A percentile compares a stretch with the other conserved stretches of the same genome.
Conservation (phyloP, 2,888 invertebrate genomes). For the Acronicta psi region DNA sequence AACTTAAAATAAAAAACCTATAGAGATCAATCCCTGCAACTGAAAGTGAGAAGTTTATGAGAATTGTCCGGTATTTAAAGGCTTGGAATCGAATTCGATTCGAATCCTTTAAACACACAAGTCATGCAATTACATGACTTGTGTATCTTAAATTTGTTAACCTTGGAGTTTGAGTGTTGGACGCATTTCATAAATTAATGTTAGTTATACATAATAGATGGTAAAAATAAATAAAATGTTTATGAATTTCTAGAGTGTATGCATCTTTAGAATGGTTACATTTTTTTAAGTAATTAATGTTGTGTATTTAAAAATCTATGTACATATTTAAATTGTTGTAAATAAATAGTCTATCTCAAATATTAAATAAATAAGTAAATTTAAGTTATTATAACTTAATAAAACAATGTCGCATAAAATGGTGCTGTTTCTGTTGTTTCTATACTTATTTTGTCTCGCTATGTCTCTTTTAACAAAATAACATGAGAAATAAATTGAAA, state of each 20-base stretch:
- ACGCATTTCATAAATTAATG: slow-evolving; percentile 67
- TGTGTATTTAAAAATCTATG: slow-evolving; percentile 81
- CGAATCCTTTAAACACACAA: too few relatives aligned
- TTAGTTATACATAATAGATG: slow-evolving; percentile 61
- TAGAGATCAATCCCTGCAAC: slow-evolving; percentile 23
- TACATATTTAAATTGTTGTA: slow-evolving; percentile 86
- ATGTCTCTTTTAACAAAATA: neutral
- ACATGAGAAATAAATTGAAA: neutral
- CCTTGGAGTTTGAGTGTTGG: slow-evolving; percentile 37
- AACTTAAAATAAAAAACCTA: slow-evolving; percentile 25
- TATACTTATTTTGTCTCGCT: neutral
- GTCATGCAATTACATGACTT: slow-evolving; percentile 3
- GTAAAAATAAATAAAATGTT: slow-evolving; percentile 54
- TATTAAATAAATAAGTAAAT: slow-evolving; percentile 65
- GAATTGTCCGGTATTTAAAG: slow-evolving; percentile 20
- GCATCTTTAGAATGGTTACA: slow-evolving; percentile 58
- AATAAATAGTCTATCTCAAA: slow-evolving; percentile 85
- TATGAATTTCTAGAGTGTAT: slow-evolving; percentile 62
- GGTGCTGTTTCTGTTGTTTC: slow-evolving; percentile 1
- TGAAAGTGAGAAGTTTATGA: too few relatives aligned
- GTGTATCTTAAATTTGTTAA: slow-evolving; percentile 16
- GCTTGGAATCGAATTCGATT: too few relatives aligned
- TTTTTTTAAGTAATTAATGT: slow-evolving; percentile 77
- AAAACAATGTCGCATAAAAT: slow-evolving; percentile 44
- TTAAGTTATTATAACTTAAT: slow-evolving; percentile 45